A percentile compares a stretch with the other conserved stretches of the same genome.
phyloP scores from a whole-genome alignment of 2,797 vertebrate species.

The Sylvilagus floridanus region DNA sequence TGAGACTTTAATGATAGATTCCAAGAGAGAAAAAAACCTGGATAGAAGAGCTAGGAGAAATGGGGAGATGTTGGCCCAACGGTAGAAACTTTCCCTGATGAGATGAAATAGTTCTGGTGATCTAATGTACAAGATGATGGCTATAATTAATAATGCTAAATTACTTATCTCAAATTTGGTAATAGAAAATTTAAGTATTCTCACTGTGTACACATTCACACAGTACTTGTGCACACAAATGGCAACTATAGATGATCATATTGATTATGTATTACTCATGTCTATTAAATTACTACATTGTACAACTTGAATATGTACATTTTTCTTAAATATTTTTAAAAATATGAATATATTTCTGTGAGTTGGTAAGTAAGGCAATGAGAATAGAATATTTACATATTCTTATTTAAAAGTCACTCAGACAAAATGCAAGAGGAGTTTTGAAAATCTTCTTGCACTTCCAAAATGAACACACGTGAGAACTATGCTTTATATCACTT shows the following conservation, averaged over 20 bases:
- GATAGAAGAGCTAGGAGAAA: not conserved
- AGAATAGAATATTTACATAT: not conserved
- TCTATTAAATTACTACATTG: not conserved
- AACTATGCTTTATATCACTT: not conserved
- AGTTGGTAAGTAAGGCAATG: not conserved
- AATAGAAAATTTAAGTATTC: not conserved
- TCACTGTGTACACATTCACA: no score
- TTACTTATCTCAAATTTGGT: not conserved
- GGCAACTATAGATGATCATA: no score
- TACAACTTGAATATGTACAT: not conserved
- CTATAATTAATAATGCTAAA: not conserved
- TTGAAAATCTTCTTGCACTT: not conserved
- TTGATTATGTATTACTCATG: not conserved
- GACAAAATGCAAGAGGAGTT: not conserved
- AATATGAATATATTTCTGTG: not conserved
- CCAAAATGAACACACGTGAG: not conserved
- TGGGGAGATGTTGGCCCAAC: not conserved
- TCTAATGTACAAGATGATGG: not conserved
- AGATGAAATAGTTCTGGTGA: not conserved
- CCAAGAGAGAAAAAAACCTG: not conserved
- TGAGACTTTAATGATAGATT: not conserved
- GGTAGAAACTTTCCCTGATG: not conserved
- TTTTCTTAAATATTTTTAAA: slow-evolving; percentile 8
- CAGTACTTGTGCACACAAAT: not conserved
- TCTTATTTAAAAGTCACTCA: slow-evolving; percentile 1